Percentiles rank a stretch among this genome's conserved stretches.
Conservation (phyloP, 2,113 vertebrate species). For the Hyaena hyaena region DNA sequence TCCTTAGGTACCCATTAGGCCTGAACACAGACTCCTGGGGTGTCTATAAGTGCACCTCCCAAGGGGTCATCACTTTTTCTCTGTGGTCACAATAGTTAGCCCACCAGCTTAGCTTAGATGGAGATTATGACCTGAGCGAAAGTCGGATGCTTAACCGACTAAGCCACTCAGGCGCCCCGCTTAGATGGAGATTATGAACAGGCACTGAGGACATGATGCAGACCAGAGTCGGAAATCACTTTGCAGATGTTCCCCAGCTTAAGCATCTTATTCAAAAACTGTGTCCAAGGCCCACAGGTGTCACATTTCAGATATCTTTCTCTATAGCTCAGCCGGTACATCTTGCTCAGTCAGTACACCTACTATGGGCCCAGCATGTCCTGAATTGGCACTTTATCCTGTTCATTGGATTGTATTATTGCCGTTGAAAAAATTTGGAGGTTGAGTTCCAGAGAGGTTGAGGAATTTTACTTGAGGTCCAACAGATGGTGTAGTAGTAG, state of each 20-base stretch:
- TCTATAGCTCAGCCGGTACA: background rate
- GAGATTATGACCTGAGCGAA: background rate
- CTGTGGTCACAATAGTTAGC: background rate
- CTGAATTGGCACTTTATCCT: background rate
- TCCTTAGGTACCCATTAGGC: background rate
- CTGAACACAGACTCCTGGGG: background rate
- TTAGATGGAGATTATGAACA: background rate
- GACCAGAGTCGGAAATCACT: background rate
- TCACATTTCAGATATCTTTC: background rate
- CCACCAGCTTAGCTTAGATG: background rate
- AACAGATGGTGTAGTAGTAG: background rate
- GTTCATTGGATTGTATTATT: background rate
- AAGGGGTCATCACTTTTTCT: background rate
- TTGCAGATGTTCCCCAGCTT: background rate
- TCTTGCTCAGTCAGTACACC: background rate
- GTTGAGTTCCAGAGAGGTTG: background rate
- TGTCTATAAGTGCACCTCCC: background rate
- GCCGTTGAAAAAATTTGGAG: background rate
- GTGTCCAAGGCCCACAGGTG: background rate
- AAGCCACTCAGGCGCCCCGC: too few relatives aligned
- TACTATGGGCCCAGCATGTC: background rate
- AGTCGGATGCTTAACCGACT: too few relatives aligned
- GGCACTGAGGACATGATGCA: background rate
- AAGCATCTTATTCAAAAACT: background rate
- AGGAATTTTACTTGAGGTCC: background rate